Evolutionary conservation across 2,888 invertebrate species (phyloP), one percentile per base, ranked within the genome.

Genomic region (Metallyticus violacea): DNA sequence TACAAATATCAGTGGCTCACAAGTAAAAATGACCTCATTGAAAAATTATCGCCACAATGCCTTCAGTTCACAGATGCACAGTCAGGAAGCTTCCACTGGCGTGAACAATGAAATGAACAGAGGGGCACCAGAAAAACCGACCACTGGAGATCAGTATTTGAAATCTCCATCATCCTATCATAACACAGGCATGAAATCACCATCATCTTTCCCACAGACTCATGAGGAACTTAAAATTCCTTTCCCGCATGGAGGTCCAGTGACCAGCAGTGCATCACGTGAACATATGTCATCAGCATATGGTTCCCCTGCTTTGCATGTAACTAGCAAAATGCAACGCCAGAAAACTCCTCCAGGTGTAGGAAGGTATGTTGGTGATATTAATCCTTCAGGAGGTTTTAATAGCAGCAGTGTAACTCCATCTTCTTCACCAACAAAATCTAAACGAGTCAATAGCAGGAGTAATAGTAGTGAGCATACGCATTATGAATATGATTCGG

Each of bases 11-110:
- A 9, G 29, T n/a, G 1, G 77, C 15, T 26, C 81, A n/a, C 87
- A 85, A 76, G 40, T 30, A 22, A 86, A 82, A 15, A 40, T 78
- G 15, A 25, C 81, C 15, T 86, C 89, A n/a, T 79, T 89, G 87
- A 87, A 89, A 77, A 90, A 88, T 87, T 91, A 90, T 84, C 88
- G 89, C 6, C 89, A 90, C 26, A 85, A 86, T 79, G 25, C 86
- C 79, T 86, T 86, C 40, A 30, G n/a, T 26, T 26, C 77, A 22
- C 81, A 83, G 15, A 5, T 82, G n/a, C 82, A 86, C 15, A 76
- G 6, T 62, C 77, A 79, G 27, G 86, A 86, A 15, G 40, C 78
- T 26, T 15, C 62, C 27, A 81, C 81, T 22, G 82, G 77, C 78
- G 26, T 30, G 26, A 25, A n/a, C 15, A 30, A 40, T 5, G 15